Percentiles rank a stretch among this genome's conserved stretches.
Evolutionary conservation across 2,888 invertebrate species (phyloP).

Genomic region (Phorcus lineatus): DNA sequence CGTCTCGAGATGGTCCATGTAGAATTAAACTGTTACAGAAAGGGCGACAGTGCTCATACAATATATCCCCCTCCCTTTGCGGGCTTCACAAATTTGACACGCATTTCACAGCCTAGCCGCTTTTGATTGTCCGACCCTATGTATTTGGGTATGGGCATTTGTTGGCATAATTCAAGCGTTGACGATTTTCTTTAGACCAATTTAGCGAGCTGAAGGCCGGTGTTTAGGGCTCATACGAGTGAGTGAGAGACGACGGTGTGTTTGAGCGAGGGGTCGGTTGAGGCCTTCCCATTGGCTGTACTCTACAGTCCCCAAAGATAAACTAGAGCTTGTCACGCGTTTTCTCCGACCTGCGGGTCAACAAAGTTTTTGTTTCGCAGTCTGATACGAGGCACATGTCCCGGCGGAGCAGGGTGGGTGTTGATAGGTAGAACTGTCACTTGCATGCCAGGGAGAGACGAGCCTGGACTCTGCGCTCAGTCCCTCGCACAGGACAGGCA

Average conservation of each 20-base stretch:
- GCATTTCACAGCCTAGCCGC: conserved; percentile 10
- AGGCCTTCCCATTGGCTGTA: conserved; percentile 22
- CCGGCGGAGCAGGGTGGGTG: conserved; percentile 6
- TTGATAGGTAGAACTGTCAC: background rate
- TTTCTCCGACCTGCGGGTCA: conserved; percentile 26
- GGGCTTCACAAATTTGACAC: conserved; percentile 16
- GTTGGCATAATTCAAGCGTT: conserved; percentile 25
- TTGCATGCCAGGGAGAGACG: background rate
- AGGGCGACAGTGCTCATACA: background rate
- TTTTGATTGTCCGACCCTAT: conserved; percentile 16
- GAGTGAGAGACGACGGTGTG: background rate
- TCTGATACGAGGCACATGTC: conserved; percentile 30
- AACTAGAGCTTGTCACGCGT: conserved; percentile 29
- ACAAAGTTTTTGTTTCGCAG: conserved; percentile 33
- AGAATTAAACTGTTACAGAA: too few species aligned
- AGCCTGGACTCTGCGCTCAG: too few species aligned
- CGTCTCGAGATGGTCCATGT: too few species aligned
- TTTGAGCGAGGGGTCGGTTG: background rate
- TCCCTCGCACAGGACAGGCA: conserved; percentile 1
- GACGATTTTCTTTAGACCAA: conserved; percentile 25
- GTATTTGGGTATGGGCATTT: conserved; percentile 15
- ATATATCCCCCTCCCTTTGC: background rate
- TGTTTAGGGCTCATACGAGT: too few species aligned
- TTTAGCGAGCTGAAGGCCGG: conserved; percentile 8
- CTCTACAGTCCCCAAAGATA: conserved; percentile 23